Percentiles rank a stretch among this genome's conserved stretches.
Evolutionary conservation across 2,113 vertebrate species (phyloP).

Genomic region (Kryptolebias marmoratus): DNA sequence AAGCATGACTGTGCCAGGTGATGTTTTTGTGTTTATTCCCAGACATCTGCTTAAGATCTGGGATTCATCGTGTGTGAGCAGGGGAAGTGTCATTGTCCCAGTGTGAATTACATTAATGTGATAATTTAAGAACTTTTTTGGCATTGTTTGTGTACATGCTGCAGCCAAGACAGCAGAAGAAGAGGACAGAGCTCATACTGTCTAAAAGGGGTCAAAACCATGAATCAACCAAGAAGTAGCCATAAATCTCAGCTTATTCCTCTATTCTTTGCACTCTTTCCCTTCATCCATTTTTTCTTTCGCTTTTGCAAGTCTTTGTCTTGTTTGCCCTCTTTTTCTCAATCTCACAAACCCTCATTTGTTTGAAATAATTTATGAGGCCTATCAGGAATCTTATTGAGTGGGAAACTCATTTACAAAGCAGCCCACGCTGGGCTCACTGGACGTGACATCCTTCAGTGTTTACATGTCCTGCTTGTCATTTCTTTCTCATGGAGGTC

Average conservation of each 20-base stretch:
- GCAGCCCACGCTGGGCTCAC: slow-evolving; percentile 23
- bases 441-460: slow-evolving; percentile 39
- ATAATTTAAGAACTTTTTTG: too few relatives aligned
- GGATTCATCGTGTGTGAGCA: slow-evolving; percentile 30
- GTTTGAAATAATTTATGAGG: slow-evolving; percentile 57
- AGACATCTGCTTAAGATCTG: slow-evolving; percentile 44
- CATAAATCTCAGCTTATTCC: slow-evolving; percentile 32
- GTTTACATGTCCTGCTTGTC: slow-evolving; percentile 43
- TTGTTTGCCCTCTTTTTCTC: slow-evolving; percentile 5
- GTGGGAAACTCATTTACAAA: slow-evolving; percentile 59
- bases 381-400: slow-evolving; percentile 47
- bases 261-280: neutral
- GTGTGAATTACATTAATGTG: slow-evolving; percentile 38
- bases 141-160: slow-evolving; percentile 11
- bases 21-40: slow-evolving; percentile 11
- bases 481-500: slow-evolving; percentile 26
- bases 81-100: slow-evolving; percentile 6
- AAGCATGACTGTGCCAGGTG: slow-evolving; percentile 54
- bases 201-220: slow-evolving; percentile 57
- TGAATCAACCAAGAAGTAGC: slow-evolving; percentile 33
- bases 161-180: slow-evolving; percentile 36
- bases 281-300: slow-evolving; percentile 4
- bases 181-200: slow-evolving; percentile 3
- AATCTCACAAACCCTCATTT: slow-evolving; percentile 45
- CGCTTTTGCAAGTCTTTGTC: neutral